Conservation (phyloP, 37 sponge, comb jelly and placozoan genomes). For the Geodia barretti region DNA sequence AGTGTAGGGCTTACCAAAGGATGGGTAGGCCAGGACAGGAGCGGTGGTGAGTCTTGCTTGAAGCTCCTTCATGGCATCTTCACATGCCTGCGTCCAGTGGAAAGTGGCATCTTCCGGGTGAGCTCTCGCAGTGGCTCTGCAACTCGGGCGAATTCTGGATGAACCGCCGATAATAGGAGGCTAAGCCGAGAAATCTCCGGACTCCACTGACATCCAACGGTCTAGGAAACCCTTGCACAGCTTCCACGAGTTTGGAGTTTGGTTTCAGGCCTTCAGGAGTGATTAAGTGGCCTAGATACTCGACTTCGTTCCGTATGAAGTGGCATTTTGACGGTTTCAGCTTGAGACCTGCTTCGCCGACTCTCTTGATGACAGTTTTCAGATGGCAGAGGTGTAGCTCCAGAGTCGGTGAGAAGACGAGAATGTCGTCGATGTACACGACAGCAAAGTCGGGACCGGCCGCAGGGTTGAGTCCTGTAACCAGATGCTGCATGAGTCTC, state of each 20-base stretch:
- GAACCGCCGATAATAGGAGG: conserved; percentile 21
- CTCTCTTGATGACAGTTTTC: conserved; percentile 7
- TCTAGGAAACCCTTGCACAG: conserved; percentile 16
- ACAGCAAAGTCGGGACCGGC: no score
- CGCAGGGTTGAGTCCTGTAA: no score
- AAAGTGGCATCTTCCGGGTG: conserved; percentile 21
- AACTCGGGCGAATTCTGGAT: conserved; percentile 1
- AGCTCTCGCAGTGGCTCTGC: no score
- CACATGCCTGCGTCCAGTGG: no score
- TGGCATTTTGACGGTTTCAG: conserved; percentile 7
- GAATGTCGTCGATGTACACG: no score
- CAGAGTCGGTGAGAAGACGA: no score
- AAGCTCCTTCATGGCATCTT: no score
- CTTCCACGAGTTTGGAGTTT: not conserved
- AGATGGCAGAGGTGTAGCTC: no score
- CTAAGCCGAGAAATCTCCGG: conserved; percentile 25
- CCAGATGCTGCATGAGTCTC: no score
- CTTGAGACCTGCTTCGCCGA: conserved; percentile 6
- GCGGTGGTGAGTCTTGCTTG: no score
- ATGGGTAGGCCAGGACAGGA: conserved; percentile 35
- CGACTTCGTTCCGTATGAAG: not conserved
- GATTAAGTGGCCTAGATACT: conserved; percentile 8
- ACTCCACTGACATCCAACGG: conserved; percentile 17
- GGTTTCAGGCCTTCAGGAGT: conserved; percentile 1
- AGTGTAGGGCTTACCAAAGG: conserved; percentile 7